A percentile compares a stretch with the other conserved stretches of the same genome.
Evolutionary conservation across 92 coral and sea anemone genomes (phyloP).

Genomic region (Meandrina meandrites): DNA sequence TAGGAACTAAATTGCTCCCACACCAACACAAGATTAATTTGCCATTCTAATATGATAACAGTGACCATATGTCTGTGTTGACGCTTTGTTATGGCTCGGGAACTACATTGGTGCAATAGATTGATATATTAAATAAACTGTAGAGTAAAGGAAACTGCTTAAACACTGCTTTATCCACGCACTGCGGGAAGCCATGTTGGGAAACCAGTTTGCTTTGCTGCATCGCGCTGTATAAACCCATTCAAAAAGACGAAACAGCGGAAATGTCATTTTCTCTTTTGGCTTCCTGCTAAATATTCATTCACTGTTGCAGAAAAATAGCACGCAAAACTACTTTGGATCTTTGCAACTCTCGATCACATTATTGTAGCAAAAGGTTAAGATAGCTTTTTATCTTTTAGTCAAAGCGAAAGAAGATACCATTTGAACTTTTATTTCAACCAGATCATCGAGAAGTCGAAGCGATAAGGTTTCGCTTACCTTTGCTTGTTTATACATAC

Average conservation of each 20-base stretch:
- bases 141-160: background rate
- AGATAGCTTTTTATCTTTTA: background rate
- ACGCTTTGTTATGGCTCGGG: background rate
- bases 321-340: background rate
- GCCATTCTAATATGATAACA: background rate
- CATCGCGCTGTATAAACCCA: background rate
- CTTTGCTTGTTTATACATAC: background rate
- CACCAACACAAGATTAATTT: constrained; percentile 11
- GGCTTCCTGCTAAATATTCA: background rate
- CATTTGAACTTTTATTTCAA: background rate
- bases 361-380: background rate
- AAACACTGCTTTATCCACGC: background rate
- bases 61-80: background rate
- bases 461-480: background rate
- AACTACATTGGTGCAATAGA: background rate
- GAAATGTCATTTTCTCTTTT: background rate
- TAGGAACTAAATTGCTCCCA: background rate
- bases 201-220: background rate
- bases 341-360: background rate
- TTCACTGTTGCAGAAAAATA: background rate
- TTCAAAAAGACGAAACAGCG: background rate
- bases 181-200: constrained; percentile 4
- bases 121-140: background rate
- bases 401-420: constrained; percentile 2
- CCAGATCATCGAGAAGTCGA: background rate